Evolutionary conservation across 2,113 vertebrate genomes (phyloP), one percentile per base, ranked within the genome.

Genomic region (Periophthalmodon schlosseri): DNA sequence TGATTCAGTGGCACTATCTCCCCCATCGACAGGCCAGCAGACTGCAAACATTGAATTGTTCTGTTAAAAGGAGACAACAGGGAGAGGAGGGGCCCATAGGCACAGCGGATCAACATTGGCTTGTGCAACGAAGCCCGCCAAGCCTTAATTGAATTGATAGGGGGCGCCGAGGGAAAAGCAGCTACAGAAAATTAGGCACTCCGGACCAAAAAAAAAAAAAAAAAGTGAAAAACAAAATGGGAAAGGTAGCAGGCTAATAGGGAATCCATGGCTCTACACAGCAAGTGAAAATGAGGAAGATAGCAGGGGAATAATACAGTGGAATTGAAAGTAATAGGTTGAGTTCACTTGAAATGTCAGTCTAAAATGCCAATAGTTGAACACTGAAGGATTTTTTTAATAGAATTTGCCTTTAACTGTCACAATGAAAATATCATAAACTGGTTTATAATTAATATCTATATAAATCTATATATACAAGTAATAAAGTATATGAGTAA

Each of bases 61-160:
- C 54, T 68, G 82, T 84, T 87, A 89, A 89, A 80, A 81, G 88
- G 83, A 82, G 72, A 84, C 87, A 81, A 76, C 79, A 20, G 85
- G 79, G 83, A 61, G 75, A 75, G 65, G 74, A 81, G 74, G 84
- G 63, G 78, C 82, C 86, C 69, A 24, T 34, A 77, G 82, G 81
- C 79, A 75, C 88, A 88, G 86, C 76, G 83, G 82, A 68, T 52
- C 82, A 80, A 86, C 86, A 86, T 90, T 86, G 84, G 84, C 81
- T 86, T 86, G 87, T 79, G 86, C 87, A 89, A 72, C n/a, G 81
- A 85, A 84, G 88, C 86, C 80, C 76, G 20, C 73, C 36, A 68
- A 86, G 77, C 82, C 81, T 86, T 87, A 90, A 91, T 89, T 87
- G 85, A 90, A 86, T 85, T 86, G 86, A 88, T 82, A 81, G 85